Evolutionary conservation across 2,888 invertebrate genomes (phyloP), one percentile per base, ranked within the genome.

Genomic region (Campopleginae sp.): DNA sequence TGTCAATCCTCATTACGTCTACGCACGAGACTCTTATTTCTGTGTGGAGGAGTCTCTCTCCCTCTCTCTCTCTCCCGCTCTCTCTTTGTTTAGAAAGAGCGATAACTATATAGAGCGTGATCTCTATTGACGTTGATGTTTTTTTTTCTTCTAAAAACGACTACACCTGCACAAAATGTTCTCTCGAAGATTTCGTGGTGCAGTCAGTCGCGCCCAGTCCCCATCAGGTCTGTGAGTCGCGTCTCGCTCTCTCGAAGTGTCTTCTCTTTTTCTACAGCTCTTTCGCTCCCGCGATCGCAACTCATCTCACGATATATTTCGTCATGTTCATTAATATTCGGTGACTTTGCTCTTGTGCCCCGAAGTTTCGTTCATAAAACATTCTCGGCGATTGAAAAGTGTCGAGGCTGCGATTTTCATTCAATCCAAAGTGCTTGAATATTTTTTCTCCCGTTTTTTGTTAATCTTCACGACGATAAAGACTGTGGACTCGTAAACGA

Each of bases 131-230:
- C 42, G 17, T 31, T 7, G 12, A 19, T 65, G n/a, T 42, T 70
- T 44, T 63, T 44, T n/a, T 66, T 71, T 42, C 54, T 65, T 75
- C 79, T 70, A 61, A 76, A 65, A 65, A 19, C 48, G 31, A 76
- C 33, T 33, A 54, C 38, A 48, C 48, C 23, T 54, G 51, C 42
- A 65, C 23, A 10, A 23, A 23, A 44, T n/a, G 44, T 27, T 23
- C 80, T 33, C 68, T 74, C 78, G 61, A 70, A 51, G 74, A 63
- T 81, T 85, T 75, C 72, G 81, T 23, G 68, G 8, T 31, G 44
- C 66, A 81, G 78, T 78, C 84, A 81, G 84, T 85, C 78, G 81
- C 81, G 78, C 81, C 72, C 51, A 65, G 70, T 23, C 58, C 44
- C 58, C 65, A 48, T 71, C 79, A 66, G 71, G 51, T 70, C 84